Evolutionary conservation across 2,888 invertebrate genomes (phyloP).

Genomic region (Standfussiana lucernea): DNA sequence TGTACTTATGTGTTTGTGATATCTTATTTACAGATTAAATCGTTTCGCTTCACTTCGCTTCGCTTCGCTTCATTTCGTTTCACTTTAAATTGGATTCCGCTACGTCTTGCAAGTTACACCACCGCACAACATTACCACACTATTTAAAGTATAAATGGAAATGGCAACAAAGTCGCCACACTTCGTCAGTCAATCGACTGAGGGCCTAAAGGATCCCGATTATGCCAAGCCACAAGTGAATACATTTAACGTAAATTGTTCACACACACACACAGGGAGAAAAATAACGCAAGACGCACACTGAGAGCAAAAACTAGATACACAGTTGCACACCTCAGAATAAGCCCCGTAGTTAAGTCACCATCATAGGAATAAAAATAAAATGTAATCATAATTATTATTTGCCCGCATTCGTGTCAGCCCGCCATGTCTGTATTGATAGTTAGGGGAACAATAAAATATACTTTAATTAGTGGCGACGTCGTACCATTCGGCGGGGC

Average conservation of each 20-base stretch:
- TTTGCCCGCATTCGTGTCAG: conserved; percentile 88
- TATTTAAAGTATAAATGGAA: conserved; percentile 12
- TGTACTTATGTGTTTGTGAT: neutral
- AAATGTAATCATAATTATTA: conserved; percentile 89
- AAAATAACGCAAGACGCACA: conserved; percentile 31
- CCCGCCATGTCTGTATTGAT: conserved; percentile 83
- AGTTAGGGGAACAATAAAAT: conserved; percentile 89
- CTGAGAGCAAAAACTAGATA: conserved; percentile 24
- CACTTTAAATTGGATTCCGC: neutral
- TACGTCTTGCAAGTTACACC: neutral
- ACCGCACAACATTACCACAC: neutral
- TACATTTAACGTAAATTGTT: conserved; percentile 45
- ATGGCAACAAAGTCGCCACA: conserved; percentile 25
- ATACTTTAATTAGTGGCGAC: conserved; percentile 87
- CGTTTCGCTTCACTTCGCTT: no score
- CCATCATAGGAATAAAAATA: conserved; percentile 80
- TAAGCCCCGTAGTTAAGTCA: conserved; percentile 30
- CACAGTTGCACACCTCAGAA: conserved; percentile 39
- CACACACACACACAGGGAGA: conserved; percentile 38
- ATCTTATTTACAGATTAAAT: neutral
- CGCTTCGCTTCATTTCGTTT: no score
- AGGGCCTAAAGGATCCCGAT: conserved; percentile 41
- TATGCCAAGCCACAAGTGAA: conserved; percentile 48
- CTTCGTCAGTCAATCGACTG: conserved; percentile 5
- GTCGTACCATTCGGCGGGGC: conserved; percentile 74